These are phyloP conservation scores for Ormyrus nitidulus DNA, from an alignment of 2,888 invertebrate genomes.

Conservation along the genomic window DNA sequence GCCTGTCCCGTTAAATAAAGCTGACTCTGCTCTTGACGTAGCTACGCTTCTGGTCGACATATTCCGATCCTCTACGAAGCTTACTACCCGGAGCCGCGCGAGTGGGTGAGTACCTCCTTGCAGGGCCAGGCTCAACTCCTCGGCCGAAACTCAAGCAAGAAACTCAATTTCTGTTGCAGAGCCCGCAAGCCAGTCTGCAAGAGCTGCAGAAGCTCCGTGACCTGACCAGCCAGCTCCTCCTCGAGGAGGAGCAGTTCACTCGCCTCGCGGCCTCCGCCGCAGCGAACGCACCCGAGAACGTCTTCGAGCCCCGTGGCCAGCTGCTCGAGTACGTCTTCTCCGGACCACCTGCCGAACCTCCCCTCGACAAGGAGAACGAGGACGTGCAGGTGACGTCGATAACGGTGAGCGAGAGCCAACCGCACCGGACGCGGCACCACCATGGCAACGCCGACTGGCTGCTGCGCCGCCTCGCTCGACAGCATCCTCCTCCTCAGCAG, in stretches of 20 bases:
- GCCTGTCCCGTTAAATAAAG: not conserved
- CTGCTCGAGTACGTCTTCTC: constrained; percentile 52
- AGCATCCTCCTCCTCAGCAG: no score
- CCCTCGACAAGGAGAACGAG: constrained; percentile 11
- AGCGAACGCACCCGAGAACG: constrained; percentile 30
- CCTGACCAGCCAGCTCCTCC: constrained; percentile 43
- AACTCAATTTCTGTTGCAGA: not conserved
- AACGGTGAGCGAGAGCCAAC: constrained; percentile 65
- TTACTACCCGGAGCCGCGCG: constrained; percentile 64
- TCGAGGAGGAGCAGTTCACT: constrained; percentile 43
- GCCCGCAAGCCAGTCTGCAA: constrained; percentile 28
- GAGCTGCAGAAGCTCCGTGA: constrained; percentile 45
- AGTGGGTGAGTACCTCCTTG: constrained; percentile 37
- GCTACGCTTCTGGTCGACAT: constrained; percentile 12
- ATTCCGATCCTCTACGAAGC: constrained; percentile 69
- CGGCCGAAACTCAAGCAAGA: no score
- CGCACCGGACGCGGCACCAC: constrained; percentile 67
- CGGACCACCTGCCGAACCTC: constrained; percentile 16
- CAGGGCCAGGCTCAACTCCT: not conserved
- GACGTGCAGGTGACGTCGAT: constrained; percentile 65
- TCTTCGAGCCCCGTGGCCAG: constrained; percentile 42
- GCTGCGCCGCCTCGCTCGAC: constrained; percentile 16
- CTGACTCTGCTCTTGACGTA: not conserved
- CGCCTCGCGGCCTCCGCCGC: constrained; percentile 10
- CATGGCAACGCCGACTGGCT: constrained; percentile 62